A percentile compares a stretch with the other conserved stretches of the same genome.
Conservation (phyloP, 2,113 vertebrate genomes). For the Peucedramus taeniatus region DNA sequence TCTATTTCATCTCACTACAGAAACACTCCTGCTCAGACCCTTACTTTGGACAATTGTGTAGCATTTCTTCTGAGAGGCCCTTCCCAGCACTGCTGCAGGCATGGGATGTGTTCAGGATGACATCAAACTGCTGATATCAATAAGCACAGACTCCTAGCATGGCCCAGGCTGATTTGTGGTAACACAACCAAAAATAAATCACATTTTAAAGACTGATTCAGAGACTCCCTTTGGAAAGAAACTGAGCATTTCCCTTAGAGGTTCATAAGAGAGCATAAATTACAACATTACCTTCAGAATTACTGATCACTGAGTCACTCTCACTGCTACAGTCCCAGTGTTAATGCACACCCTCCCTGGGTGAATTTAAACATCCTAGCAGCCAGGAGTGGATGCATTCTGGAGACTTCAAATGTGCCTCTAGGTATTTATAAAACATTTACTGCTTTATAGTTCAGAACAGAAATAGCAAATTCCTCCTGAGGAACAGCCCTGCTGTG, state of each 20-base stretch:
- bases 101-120: neutral
- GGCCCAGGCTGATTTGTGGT: neutral
- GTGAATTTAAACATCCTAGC: neutral
- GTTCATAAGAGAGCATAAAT: neutral
- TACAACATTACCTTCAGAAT: neutral
- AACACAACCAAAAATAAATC: neutral
- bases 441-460: neutral
- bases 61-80: neutral
- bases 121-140: neutral
- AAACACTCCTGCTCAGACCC: neutral
- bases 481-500: neutral
- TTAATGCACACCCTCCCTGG: neutral
- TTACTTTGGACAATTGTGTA: neutral
- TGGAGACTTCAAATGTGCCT: neutral
- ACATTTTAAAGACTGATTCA: neutral
- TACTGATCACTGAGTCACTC: neutral
- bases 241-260: neutral
- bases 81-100: neutral
- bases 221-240: neutral
- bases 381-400: neutral
- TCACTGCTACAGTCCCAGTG: neutral
- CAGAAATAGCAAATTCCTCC: neutral
- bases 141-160: neutral
- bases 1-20: neutral
- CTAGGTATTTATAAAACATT: neutral